These are phyloP conservation scores for Teleogryllus oceanicus DNA, from an alignment of 2,888 invertebrate species.

Conservation along the genomic window DNA sequence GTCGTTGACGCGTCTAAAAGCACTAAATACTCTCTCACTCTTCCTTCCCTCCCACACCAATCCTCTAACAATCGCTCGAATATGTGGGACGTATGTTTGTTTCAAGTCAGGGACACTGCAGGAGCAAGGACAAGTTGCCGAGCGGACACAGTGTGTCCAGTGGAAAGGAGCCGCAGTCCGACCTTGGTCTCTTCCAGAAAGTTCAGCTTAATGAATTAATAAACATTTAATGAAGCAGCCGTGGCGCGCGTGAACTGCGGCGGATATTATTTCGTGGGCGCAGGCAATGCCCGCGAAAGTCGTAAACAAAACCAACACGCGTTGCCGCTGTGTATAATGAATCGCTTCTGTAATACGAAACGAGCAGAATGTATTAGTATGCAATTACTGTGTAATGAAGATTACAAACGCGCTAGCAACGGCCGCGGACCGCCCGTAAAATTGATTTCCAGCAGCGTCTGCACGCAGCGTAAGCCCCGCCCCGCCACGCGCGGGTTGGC, in stretches of 20 bases:
- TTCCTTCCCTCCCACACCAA: no score
- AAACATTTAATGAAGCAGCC: neutral
- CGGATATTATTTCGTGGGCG: neutral
- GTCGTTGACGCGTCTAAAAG: no score
- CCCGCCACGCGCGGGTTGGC: no score
- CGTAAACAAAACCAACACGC: slow-evolving; percentile 9
- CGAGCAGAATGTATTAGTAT: neutral
- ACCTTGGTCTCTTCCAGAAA: neutral
- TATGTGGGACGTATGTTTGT: no score
- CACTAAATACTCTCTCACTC: no score
- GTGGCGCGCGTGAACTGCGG: neutral
- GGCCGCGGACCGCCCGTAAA: neutral
- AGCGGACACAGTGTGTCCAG: no score
- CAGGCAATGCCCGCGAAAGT: neutral
- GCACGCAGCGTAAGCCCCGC: neutral
- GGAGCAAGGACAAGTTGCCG: no score
- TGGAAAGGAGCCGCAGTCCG: neutral
- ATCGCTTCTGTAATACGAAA: slow-evolving; percentile 6
- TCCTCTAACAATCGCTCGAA: no score
- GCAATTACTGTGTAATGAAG: slow-evolving; percentile 2
- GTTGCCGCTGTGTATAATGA: neutral
- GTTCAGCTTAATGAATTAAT: slow-evolving; percentile 5
- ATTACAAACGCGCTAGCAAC: neutral
- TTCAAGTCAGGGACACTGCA: no score
- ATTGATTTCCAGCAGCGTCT: neutral